Conservation (phyloP, 2,888 invertebrate species). For the Lepidonotus clava region DNA sequence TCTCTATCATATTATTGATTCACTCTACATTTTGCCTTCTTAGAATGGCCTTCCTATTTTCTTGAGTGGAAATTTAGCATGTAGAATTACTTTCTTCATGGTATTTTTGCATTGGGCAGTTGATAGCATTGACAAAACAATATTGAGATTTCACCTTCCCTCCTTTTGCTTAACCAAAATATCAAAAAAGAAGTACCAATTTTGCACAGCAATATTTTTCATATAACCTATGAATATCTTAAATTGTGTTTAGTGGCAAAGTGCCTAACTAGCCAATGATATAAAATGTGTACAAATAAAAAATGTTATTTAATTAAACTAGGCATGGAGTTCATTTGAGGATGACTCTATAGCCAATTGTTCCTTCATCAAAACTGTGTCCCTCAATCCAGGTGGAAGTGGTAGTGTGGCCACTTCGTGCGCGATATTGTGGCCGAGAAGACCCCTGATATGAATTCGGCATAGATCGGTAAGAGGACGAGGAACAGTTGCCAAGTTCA, state of each 20-base stretch:
- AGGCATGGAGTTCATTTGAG: not conserved
- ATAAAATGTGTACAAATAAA: not conserved
- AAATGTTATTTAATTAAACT: not conserved
- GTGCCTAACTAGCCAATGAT: not conserved
- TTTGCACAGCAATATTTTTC: not conserved
- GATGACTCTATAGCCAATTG: not conserved
- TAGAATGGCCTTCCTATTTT: too few species aligned
- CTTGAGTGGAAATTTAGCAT: too few species aligned
- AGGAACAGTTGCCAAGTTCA: not conserved
- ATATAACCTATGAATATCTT: not conserved
- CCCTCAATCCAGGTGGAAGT: not conserved
- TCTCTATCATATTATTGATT: too few species aligned
- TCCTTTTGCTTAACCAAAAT: not conserved
- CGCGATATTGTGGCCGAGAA: not conserved
- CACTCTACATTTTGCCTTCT: too few species aligned
- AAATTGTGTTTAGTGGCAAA: not conserved
- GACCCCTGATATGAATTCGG: not conserved
- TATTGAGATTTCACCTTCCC: too few species aligned
- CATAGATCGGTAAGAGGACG: not conserved
- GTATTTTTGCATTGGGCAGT: too few species aligned
- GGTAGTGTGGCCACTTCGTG: constrained; percentile 1
- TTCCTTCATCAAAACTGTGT: not conserved
- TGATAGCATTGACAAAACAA: too few species aligned
- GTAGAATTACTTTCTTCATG: too few species aligned
- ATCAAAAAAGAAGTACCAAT: not conserved